Base-by-base conservation (phyloP, 2,113 vertebrate genomes). In the Sapajus apella region DNA sequence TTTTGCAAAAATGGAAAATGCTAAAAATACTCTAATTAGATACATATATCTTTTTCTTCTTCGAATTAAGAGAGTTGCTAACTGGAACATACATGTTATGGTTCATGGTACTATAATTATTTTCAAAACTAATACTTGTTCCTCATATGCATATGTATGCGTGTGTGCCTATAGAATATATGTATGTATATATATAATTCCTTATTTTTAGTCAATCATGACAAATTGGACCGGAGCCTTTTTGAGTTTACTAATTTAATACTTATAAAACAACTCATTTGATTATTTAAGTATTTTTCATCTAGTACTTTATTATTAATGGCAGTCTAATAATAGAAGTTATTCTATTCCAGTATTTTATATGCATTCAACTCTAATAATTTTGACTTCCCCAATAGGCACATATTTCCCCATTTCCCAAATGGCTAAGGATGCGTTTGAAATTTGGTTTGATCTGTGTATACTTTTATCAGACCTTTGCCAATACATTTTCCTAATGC, bases 1-100 rank as follows among this genome's bases (percentile, higher is more conserved):
- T 92, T 94, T 94, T 89, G 30, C 37, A 76, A 92, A 35, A n/a
- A 89, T 55, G 20, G 12, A 72, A 91, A 79, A 93, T 87, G 20
- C 13, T 91, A 6, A 88, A 84, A 80, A 83, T 5, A 18, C 35
- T 87, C 35, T 68, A 72, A 11, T 7, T 72, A 75, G 14, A 32
- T 75, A n/a, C 18, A 45, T 52, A 58, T 45, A 2, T 37, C 1
- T 61, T 88, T 94, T 68, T 43, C 52, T 83, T 56, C 10, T 77
- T 94, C 77, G 18, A 96, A 64, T 88, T 75, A 87, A 75, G n/a
- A 23, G 8, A 92, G 82, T 76, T 76, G 72, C 73, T 82, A 25
- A 94, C 52, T 93, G 32, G 85, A n/a, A 55, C 10, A 40, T 47
- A 91, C 3, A 37, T 88, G 1, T 66, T 80, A 45, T 50, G 14